Evolutionary conservation across 1,140 invertebrate species (phyloP), one percentile per base, ranked within the genome.

Genomic region (Ostrea edulis): DNA sequence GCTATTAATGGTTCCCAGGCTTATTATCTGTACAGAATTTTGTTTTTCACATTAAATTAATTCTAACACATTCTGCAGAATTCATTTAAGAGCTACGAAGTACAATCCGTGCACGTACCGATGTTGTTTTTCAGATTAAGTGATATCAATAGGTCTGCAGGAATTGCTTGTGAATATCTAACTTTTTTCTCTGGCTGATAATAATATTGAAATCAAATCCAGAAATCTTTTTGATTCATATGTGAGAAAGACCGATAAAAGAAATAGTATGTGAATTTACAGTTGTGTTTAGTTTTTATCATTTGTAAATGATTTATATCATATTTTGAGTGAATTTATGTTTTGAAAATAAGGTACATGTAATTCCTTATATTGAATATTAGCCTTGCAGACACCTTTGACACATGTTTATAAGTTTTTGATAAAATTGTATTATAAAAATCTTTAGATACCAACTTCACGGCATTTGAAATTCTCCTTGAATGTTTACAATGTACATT

Each of bases 41-140:
- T 77, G 68, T 77, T 77, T 77, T 77, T 77, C 68, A 77, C 68
- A 77, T 77, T 25, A 77, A 77, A 25, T 77, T 14, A 77, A 77
- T 77, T 29, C 35, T 77, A 25, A 77, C 14, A 62, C 29, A 77
- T 77, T 77, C 68, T 77, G 68, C 25, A 25, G 25, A 77, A 77
- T 25, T 29, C 68, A 77, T 29, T 77, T 29, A 29, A 22, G 25
- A 29, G 68, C 68, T 77, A 77, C 68, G 35, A 14, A 14, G 68
- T 77, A 77, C 68, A 77, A 12, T 77, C 68, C 14, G 35, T 29
- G 68, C 68, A 77, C n/a, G 22, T 25, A 35, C 17, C 5, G 68
- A 22, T 29, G 2, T 35, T 77, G 29, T 77, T 77, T 77, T 77
- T 29, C 9, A 35, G 25, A 77, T 77, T 77, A 35, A 35, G 29